Base-by-base conservation (phyloP, 1,140 invertebrate species). In the Formica selysi region DNA sequence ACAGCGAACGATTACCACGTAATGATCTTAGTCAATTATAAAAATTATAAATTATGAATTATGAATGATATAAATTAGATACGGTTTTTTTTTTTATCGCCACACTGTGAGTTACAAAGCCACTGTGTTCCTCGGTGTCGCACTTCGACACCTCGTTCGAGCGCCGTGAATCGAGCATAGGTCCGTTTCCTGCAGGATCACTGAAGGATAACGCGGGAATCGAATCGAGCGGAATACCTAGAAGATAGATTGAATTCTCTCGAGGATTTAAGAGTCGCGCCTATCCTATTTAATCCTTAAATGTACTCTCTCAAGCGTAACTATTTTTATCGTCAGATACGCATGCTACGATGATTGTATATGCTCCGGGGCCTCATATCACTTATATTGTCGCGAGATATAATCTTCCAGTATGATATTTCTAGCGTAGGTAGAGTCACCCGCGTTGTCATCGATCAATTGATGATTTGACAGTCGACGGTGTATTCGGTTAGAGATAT, bases 361-460 rank as follows among this genome's bases (percentile, higher is more conserved):
- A 71, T 61, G 57, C 80, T 41, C 38, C 73, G 59, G 59, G 36
- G 59, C 38, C 67, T 74, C 44, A 61, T 67, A 83, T 86, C 71
- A 65, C 57, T 51, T 78, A 89, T 89, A 90, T 89, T 86, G 88
- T 89, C 85, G 65, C 79, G 80, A 87, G 88, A 90, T 90, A 90
- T 89, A 80, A 90, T 81, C 76, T 57, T 89, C 62, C 79, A 36
- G 67, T 76, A 38, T 51, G 64, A 80, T 85, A 76, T 16, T 89
- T 67, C 57, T 70, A 54, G 51, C 22, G 70, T 83, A 81, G 54
- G 44, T 73, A 79, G 59, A 88, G 86, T 76, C 81, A 76, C 38
- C 61, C 68, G 62, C 68, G 29, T 79, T 57, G 32, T 54, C 76
- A 70, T 70, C 36, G 29, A 13, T 19, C 48, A 51, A 19, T 57